Evolutionary conservation across 1,140 invertebrate species (phyloP).

Genomic region (Lepidostoma basale): DNA sequence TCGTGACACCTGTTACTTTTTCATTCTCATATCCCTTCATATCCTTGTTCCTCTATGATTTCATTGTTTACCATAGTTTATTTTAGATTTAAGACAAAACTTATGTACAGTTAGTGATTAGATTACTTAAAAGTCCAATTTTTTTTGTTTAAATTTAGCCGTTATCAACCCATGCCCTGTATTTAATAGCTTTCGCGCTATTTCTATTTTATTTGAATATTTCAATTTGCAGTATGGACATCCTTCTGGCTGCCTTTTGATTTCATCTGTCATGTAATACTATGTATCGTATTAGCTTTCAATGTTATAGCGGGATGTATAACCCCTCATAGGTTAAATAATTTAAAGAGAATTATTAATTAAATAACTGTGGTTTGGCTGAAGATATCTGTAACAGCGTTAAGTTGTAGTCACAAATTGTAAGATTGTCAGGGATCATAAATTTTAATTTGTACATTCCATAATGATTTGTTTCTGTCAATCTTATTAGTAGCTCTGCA

Average conservation of each 20-base stretch:
- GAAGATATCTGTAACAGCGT: slow-evolving; percentile 26
- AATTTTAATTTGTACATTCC: slow-evolving; percentile 71
- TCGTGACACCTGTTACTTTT: slow-evolving; percentile 28
- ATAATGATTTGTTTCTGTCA: slow-evolving; percentile 63
- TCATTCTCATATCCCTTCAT: slow-evolving; percentile 28
- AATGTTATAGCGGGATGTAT: slow-evolving; percentile 59
- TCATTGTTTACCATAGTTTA: slow-evolving; percentile 57
- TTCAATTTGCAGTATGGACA: slow-evolving; percentile 13
- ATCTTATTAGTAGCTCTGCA: slow-evolving; percentile 40
- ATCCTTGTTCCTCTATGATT: slow-evolving; percentile 39
- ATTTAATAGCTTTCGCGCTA: slow-evolving; percentile 41
- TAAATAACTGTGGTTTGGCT: slow-evolving; percentile 44
- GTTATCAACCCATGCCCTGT: slow-evolving; percentile 54
- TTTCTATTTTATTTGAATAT: slow-evolving; percentile 38
- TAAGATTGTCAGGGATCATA: slow-evolving; percentile 61
- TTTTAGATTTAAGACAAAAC: slow-evolving; percentile 64
- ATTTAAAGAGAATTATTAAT: slow-evolving; percentile 40
- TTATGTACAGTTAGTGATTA: slow-evolving; percentile 64
- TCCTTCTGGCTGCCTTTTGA: slow-evolving; percentile 27
- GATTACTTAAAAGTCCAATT: slow-evolving; percentile 47
- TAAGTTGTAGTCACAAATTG: slow-evolving; percentile 55
- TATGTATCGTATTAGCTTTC: slow-evolving; percentile 54
- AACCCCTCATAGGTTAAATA: slow-evolving; percentile 51
- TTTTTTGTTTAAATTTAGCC: slow-evolving; percentile 22
- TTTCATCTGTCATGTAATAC: slow-evolving; percentile 34